Percentiles rank a stretch among this genome's conserved stretches.
Evolutionary conservation across 2,113 vertebrate species (phyloP).

Genomic region (Heterochromis multidens): DNA sequence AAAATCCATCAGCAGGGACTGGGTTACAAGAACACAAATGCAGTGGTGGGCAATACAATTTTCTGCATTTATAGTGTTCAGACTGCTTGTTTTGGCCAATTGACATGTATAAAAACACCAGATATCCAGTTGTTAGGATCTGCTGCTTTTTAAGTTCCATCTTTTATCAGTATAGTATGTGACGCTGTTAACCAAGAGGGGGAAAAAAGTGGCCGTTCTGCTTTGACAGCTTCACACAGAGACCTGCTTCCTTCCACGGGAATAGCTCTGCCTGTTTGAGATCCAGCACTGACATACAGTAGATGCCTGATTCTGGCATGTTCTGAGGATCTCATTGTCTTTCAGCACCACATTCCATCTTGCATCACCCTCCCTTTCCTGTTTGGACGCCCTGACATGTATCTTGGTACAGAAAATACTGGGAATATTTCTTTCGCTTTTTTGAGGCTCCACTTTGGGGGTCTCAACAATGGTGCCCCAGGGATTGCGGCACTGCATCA

Average conservation of each 20-base stretch:
- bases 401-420: not conserved
- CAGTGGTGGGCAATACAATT: no score
- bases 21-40: no score
- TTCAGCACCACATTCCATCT: slow-evolving; percentile 10
- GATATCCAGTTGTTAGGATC: no score
- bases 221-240: no score
- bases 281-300: not conserved
- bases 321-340: slow-evolving; percentile 19
- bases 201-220: no score
- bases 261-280: not conserved
- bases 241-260: not conserved
- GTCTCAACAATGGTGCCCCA: not conserved
- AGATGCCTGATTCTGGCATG: not conserved
- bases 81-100: no score
- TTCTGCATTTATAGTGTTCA: no score
- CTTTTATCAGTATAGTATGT: no score
- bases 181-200: no score
- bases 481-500: not conserved
- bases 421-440: not conserved
- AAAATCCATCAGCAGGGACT: no score
- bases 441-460: not conserved
- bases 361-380: not conserved
- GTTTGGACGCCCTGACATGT: not conserved
- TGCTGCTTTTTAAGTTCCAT: no score
- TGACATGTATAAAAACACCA: no score